These are phyloP conservation scores for Augiades crinisus DNA, from an alignment of 2,888 invertebrate genomes.

Conservation along the genomic window DNA sequence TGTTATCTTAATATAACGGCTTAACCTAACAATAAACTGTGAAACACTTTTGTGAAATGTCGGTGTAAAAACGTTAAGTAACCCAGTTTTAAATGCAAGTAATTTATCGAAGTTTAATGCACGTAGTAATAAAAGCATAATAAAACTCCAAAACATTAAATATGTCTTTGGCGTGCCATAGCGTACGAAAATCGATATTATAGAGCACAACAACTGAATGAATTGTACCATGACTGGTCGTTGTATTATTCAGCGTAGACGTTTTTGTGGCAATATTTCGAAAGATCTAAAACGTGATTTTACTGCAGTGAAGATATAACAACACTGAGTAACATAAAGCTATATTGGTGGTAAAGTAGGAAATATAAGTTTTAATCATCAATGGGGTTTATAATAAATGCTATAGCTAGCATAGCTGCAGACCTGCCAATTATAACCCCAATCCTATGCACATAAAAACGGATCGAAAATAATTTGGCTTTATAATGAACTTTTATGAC, in stretches of 20 bases:
- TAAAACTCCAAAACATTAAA: slow-evolving; percentile 26
- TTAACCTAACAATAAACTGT: slow-evolving; percentile 36
- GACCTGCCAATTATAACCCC: no score
- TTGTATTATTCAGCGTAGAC: slow-evolving; percentile 8
- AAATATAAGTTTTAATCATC: no score
- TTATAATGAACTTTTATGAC: no score
- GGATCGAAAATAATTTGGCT: no score
- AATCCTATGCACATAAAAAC: no score
- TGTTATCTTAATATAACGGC: slow-evolving; percentile 22
- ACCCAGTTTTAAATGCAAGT: slow-evolving; percentile 52
- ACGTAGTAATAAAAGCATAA: slow-evolving; percentile 25
- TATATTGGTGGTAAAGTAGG: no score
- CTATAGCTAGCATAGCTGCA: no score
- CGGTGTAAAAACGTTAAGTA: slow-evolving; percentile 43
- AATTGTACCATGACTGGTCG: slow-evolving; percentile 20
- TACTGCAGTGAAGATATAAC: not conserved
- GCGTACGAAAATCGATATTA: slow-evolving; percentile 22
- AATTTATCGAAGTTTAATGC: slow-evolving; percentile 41
- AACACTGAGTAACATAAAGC: no score
- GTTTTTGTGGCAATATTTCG: slow-evolving; percentile 10
- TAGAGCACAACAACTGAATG: slow-evolving; percentile 22
- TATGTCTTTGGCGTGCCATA: slow-evolving; percentile 20
- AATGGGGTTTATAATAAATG: no score
- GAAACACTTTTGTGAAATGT: slow-evolving; percentile 38
- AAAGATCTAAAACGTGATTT: slow-evolving; percentile 4